Percentiles rank a stretch among this genome's conserved stretches.
Evolutionary conservation across 2,797 vertebrate species (phyloP).

Genomic region (Tenualosa ilisha): DNA sequence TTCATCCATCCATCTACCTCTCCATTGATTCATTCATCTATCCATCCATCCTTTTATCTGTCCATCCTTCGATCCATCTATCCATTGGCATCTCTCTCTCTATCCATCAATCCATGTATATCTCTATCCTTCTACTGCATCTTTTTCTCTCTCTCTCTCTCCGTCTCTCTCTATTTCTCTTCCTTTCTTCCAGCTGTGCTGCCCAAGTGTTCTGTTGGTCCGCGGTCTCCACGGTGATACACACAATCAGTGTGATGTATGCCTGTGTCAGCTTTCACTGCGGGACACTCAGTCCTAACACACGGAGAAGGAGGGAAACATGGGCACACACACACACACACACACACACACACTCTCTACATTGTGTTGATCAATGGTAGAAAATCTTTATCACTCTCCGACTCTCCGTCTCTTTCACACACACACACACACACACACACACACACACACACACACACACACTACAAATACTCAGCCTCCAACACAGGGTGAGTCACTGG

Average conservation of each 20-base stretch:
- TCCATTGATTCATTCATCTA: too few relatives aligned
- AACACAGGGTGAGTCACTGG: too few relatives aligned
- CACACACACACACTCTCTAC: not conserved
- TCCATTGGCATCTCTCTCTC: not conserved
- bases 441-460: not conserved
- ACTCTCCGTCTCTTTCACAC: constrained; percentile 42
- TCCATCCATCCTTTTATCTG: not conserved
- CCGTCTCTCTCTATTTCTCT: not conserved
- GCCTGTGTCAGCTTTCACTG: constrained; percentile 3
- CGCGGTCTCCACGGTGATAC: not conserved
- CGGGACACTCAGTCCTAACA: not conserved
- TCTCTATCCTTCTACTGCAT: not conserved
- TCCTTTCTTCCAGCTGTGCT: not conserved
- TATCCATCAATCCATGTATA: not conserved
- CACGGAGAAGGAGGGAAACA: not conserved
- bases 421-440: constrained; percentile 34
- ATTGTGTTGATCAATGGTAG: not conserved
- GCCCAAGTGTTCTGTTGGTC: not conserved
- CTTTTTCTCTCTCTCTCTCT: not conserved
- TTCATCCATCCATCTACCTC: not conserved
- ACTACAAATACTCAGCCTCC: not conserved
- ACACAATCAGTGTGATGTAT: constrained; percentile 14
- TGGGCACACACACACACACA: not conserved
- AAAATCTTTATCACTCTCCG: not conserved
- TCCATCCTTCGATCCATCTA: not conserved